These are phyloP conservation scores for Drosophila lacteicornis DNA, from an alignment of 1,140 invertebrate species.

Conservation along the genomic window DNA sequence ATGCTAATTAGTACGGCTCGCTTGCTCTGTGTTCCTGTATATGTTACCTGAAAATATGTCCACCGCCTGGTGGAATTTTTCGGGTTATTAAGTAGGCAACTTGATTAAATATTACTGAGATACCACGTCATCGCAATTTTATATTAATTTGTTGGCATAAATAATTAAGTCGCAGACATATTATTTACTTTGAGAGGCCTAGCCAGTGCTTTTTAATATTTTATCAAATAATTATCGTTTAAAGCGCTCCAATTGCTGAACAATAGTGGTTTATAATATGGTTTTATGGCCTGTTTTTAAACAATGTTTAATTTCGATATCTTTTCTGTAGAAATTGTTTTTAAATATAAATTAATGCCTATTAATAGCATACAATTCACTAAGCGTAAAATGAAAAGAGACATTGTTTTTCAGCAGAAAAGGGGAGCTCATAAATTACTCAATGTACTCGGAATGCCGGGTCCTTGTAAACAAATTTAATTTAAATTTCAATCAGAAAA, in stretches of 20 bases:
- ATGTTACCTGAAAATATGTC: constrained; percentile 6
- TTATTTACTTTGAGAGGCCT: not conserved
- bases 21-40: not conserved
- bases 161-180: constrained; percentile 1
- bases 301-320: not conserved
- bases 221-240: not conserved
- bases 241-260: not conserved
- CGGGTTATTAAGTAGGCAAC: not conserved
- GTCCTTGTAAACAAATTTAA: constrained; percentile 54
- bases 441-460: constrained; percentile 9
- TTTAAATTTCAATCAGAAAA: constrained; percentile 61
- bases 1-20: constrained; percentile 27
- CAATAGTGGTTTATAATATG: too few species aligned
- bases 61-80: constrained; percentile 16
- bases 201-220: not conserved
- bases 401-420: not conserved
- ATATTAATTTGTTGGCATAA: not conserved
- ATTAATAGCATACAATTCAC: not conserved
- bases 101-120: constrained; percentile 11
- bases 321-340: not conserved
- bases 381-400: not conserved
- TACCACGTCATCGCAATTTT: not conserved
- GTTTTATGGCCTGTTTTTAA: not conserved
- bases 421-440: constrained; percentile 34
- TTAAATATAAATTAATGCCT: not conserved